A percentile compares a stretch with the other conserved stretches of the same genome.
Conservation (phyloP, 2,888 invertebrate genomes). For the Pseudococcus viburni region DNA sequence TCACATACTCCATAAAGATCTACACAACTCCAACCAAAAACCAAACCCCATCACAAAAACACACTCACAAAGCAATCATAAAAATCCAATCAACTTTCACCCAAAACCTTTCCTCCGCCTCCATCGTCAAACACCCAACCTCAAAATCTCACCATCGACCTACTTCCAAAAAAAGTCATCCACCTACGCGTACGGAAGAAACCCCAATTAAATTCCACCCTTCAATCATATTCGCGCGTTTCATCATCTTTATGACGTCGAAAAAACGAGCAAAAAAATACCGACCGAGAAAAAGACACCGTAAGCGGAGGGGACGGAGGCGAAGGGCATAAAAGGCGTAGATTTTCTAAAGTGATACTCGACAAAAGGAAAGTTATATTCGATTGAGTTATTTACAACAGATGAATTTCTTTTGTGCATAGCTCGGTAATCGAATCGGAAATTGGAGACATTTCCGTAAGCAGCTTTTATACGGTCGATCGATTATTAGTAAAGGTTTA, state of each 20-base stretch:
- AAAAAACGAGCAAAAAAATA: not conserved
- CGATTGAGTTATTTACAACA: conserved; percentile 55
- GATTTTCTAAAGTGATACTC: conserved; percentile 42
- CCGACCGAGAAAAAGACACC: not conserved
- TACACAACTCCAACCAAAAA: too few species aligned
- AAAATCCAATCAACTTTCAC: too few species aligned
- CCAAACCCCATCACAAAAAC: too few species aligned
- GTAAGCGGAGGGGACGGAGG: not conserved
- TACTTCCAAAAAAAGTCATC: not conserved
- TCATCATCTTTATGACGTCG: conserved; percentile 14
- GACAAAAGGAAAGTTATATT: conserved; percentile 40
- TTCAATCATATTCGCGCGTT: not conserved
- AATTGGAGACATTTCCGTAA: conserved; percentile 58
- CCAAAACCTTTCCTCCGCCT: too few species aligned
- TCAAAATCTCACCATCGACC: too few species aligned
- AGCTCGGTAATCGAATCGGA: conserved; percentile 51
- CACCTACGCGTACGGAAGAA: not conserved
- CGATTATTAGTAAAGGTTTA: conserved; percentile 56
- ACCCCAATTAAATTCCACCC: not conserved
- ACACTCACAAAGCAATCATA: too few species aligned
- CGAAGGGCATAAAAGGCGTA: not conserved
- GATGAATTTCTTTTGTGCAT: conserved; percentile 50
- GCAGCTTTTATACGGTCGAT: conserved; percentile 56
- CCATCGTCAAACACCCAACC: too few species aligned
- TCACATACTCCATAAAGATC: too few species aligned